Base-by-base conservation (phyloP, 2,888 invertebrate genomes). In the Idaea dimidiata region DNA sequence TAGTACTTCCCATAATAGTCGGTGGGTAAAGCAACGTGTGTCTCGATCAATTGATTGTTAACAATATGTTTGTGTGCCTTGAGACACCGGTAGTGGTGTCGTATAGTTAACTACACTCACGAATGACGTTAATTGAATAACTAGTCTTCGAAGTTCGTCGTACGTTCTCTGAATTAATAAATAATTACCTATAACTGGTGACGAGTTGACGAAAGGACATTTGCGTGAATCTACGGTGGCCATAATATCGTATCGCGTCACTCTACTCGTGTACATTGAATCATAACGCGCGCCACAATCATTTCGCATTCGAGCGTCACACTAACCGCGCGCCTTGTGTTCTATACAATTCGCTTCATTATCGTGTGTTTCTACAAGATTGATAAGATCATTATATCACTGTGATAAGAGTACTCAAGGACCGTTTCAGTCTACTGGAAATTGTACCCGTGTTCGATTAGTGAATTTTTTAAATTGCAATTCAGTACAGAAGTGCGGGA, bases 341-440 rank as follows among this genome's bases (percentile, higher is more conserved):
- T 79, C 75, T 79, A 79, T 79, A 76, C 69, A 78, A 83, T 79
- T 78, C 72, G 77, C 72, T 71, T 71, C 80, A 79, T 81, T 88
- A 89, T 90, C 89, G 80, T 76, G 74, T 80, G 80, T 82, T 87
- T 86, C 83, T 83, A 79, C 82, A 81, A 83, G 81, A 81, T 81
- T 89, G 91, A 91, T 91, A 91, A 90, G 83, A 89, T 87, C 83
- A 80, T 91, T 91, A 91, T 89, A 90, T 91, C 91, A 90, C 84
- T 77, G 73, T 87, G 91, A 91, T 91, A 91, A 91, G 79, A 80
- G 72, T 75, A 72, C 76, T 80, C 83, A 86, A 89, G 87, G 84
- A 83, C 83, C 74, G 72, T 77, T 76, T 82, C 76, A 71, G 71
- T 72, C 75, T 76, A 74, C 79, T 78, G 75, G 79, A 76, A 67